Percentiles rank a stretch among this genome's conserved stretches.
These are phyloP conservation scores for Notolepis coatsorum DNA, from an alignment of 2,797 vertebrate genomes.

Conservation along the genomic window DNA sequence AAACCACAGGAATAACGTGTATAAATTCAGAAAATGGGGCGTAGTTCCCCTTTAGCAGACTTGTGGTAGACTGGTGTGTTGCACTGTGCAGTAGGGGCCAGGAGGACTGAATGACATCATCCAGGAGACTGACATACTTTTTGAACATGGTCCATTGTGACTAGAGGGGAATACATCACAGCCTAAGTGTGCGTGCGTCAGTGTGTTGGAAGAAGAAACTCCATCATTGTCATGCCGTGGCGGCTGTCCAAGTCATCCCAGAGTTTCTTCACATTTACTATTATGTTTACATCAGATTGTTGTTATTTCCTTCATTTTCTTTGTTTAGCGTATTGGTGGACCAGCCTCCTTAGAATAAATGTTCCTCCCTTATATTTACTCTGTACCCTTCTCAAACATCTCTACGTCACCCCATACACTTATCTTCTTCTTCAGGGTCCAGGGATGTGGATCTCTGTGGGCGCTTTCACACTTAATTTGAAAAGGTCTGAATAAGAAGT, in stretches of 20 bases:
- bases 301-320: not conserved
- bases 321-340: not conserved
- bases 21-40: no score
- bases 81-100: not conserved
- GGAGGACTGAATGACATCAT: not conserved
- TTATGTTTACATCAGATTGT: not conserved
- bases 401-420: not conserved
- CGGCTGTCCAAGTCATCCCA: not conserved
- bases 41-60: no score
- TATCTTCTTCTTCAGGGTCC: not conserved
- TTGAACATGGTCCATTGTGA: not conserved
- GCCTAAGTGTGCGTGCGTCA: no score
- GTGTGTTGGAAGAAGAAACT: no score
- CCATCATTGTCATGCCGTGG: not conserved
- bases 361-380: not conserved
- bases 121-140: conserved; percentile 6
- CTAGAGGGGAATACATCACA: not conserved
- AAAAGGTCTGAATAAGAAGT: no score
- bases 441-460: no score
- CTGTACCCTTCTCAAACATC: not conserved
- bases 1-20: no score
- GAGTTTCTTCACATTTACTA: not conserved
- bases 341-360: not conserved
- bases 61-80: not conserved
- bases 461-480: no score